Evolutionary conservation across 2,888 invertebrate species (phyloP), one percentile per base, ranked within the genome.

Genomic region (Lithophane ornitopus): DNA sequence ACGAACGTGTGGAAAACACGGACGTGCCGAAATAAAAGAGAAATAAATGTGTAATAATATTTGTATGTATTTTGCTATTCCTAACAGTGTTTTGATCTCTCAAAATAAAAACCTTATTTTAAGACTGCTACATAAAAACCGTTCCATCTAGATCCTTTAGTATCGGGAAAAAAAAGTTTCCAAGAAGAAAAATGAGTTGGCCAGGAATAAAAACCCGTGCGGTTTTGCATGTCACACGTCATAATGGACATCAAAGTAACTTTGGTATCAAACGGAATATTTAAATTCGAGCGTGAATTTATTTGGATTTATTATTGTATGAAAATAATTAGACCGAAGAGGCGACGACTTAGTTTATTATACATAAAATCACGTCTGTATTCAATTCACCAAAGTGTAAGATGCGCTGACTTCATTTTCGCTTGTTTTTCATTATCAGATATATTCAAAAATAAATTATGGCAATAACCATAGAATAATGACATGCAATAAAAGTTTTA

Each of bases 1-100:
- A 86, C 52, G 56, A 58, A 76, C 61, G 75, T 68, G 78, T 62
- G 72, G 74, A 86, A 85, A 67, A 66, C 61, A 46, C n/a, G 71
- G 41, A 84, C 76, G 74, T 74, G 84, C n/a, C 41, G 22, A 74
- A 61, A 28, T 74, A 46, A 46, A 62, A 52, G 26, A 52, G 28
- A 72, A 74, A 74, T 65, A 41, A 72, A 74, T 58, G 46, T 1
- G 3, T 56, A 62, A 67, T 54, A 72, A 49, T 66, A 71, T 69
- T 34, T 70, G 34, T 76, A n/a, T 16, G 34, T 63, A 2, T 72
- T 82, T 58, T 61, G 26, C 34, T 61, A 49, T 78, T 80, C 44
- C 9, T 11, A 12, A 28, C n/a, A 6, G 41, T 44, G 26, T 34
- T 19, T n/a, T 44, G 11, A 28, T 14, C 0, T 52, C 16, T 16